phyloP scores from a whole-genome alignment of 2,888 invertebrate genomes.

The Branchellion lobata region DNA sequence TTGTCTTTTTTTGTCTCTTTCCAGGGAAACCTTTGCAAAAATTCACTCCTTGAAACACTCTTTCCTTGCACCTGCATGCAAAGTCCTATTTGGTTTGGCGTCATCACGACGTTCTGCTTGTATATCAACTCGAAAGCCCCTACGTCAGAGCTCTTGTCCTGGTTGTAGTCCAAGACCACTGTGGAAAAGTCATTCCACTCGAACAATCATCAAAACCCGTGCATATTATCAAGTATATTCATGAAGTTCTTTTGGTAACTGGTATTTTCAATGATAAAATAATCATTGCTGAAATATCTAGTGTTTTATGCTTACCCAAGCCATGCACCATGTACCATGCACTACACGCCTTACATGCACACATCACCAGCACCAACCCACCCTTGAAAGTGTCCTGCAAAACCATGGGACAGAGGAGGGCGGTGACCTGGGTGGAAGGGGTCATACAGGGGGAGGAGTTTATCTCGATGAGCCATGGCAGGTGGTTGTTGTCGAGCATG shows the following conservation, averaged over 20 bases:
- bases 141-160: constrained; percentile 60
- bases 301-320: too few species aligned
- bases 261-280: too few species aligned
- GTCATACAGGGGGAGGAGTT: constrained; percentile 82
- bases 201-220: not conserved
- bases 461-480: constrained; percentile 87
- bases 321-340: too few species aligned
- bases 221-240: too few species aligned
- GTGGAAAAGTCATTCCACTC: constrained; percentile 35
- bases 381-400: constrained; percentile 85
- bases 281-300: too few species aligned
- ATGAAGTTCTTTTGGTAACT: too few species aligned
- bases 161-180: constrained; percentile 62
- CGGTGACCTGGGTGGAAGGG: constrained; percentile 81
- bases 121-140: constrained; percentile 62
- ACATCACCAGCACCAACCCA: too few species aligned
- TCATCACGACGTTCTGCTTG: constrained; percentile 59
- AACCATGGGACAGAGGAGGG: constrained; percentile 77
- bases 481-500: constrained; percentile 75
- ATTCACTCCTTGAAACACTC: not conserved
- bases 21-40: too few species aligned
- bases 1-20: too few species aligned
- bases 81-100: constrained; percentile 53
- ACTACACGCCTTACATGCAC: too few species aligned
- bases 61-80: too few species aligned